phyloP scores from a whole-genome alignment of 2,888 invertebrate species.

The Brachycybe producta region DNA sequence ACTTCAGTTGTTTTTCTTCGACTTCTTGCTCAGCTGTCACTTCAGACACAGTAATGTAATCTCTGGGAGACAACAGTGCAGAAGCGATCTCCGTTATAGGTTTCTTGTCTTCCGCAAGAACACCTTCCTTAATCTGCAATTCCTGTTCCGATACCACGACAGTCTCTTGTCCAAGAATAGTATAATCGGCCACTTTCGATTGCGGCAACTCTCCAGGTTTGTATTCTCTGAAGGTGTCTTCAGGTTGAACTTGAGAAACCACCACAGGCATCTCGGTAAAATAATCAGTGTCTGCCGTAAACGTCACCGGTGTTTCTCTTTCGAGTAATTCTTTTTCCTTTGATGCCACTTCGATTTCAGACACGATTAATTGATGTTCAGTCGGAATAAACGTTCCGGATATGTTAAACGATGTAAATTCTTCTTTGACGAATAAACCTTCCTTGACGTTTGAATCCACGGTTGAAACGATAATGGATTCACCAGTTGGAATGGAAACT shows the following conservation, averaged over 20 bases:
- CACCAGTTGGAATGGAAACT: constrained; percentile 21
- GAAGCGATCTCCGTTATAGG: constrained; percentile 12
- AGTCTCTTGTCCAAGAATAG: constrained; percentile 10
- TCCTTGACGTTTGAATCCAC: constrained; percentile 21
- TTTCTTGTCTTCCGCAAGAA: constrained; percentile 13
- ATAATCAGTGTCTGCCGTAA: constrained; percentile 16
- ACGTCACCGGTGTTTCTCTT: constrained; percentile 14
- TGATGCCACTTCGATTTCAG: constrained; percentile 21
- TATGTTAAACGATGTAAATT: constrained; percentile 20
- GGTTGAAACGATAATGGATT: constrained; percentile 21
- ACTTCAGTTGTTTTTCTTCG: constrained; percentile 16
- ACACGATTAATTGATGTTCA: constrained; percentile 22
- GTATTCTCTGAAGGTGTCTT: constrained; percentile 17
- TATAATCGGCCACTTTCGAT: constrained; percentile 14
- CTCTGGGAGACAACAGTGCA: constrained; percentile 14
- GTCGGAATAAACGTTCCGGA: constrained; percentile 18
- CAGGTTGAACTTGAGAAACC: constrained; percentile 18
- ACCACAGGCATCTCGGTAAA: constrained; percentile 16
- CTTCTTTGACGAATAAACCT: constrained; percentile 19
- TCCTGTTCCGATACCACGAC: constrained; percentile 2
- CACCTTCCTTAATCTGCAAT: constrained; percentile 16
- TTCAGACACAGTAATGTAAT: constrained; percentile 23
- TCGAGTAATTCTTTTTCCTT: constrained; percentile 22
- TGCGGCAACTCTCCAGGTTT: constrained; percentile 19
- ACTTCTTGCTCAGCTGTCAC: constrained; percentile 19